Percentiles rank a stretch among this genome's conserved stretches.
Evolutionary conservation across 1,140 invertebrate species (phyloP).

Genomic region (Anoplolepis gracilipes): DNA sequence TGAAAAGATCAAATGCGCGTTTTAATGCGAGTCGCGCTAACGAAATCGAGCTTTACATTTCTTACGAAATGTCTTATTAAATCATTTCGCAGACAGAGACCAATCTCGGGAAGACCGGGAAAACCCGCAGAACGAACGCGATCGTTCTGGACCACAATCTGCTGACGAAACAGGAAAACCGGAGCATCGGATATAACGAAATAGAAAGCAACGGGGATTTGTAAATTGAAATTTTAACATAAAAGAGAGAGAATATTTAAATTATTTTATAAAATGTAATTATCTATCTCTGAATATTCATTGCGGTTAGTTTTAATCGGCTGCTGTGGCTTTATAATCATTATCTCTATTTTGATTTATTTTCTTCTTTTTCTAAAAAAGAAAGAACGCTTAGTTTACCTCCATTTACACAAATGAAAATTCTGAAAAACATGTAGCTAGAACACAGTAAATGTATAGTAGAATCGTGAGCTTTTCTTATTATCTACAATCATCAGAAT

Average conservation of each 20-base stretch:
- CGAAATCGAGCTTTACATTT: neutral
- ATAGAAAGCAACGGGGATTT: neutral
- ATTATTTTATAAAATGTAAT: slow-evolving; percentile 5
- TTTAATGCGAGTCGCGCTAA: neutral
- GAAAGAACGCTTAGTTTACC: neutral
- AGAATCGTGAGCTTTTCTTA: neutral
- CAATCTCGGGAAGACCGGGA: slow-evolving; percentile 25
- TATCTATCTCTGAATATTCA: slow-evolving; percentile 5
- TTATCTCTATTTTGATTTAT: neutral
- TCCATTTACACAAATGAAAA: neutral
- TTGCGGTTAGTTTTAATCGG: neutral
- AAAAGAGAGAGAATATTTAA: neutral
- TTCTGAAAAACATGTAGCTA: neutral
- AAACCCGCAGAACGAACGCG: slow-evolving; percentile 14
- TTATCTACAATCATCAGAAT: neutral
- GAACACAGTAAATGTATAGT: neutral
- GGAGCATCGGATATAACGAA: slow-evolving; percentile 10
- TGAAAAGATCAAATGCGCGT: neutral
- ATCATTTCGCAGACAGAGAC: neutral
- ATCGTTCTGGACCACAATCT: slow-evolving; percentile 57
- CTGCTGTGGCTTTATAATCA: neutral
- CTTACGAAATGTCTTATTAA: neutral
- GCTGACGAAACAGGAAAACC: slow-evolving; percentile 55
- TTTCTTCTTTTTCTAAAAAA: neutral
- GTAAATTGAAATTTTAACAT: neutral